Evolutionary conservation across 1,140 invertebrate species (phyloP).

Genomic region (Mylabris phalerata): DNA sequence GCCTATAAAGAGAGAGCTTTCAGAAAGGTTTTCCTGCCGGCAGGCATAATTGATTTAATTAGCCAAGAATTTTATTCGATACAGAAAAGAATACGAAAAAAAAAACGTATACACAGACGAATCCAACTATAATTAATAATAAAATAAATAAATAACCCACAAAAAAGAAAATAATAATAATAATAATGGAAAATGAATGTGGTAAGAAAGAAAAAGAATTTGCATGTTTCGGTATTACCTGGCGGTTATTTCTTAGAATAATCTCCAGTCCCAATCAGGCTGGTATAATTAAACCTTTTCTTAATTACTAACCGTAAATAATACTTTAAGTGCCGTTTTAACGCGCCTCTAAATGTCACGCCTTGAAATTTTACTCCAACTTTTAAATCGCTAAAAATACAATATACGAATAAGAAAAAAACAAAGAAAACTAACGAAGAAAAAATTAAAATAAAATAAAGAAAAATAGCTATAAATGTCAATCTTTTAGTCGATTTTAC

Average conservation of each 20-base stretch:
- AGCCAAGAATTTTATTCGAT: too few species aligned
- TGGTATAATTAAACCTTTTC: conserved; percentile 34
- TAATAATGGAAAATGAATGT: neutral
- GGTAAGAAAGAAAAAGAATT: too few species aligned
- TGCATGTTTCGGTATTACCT: conserved; percentile 1
- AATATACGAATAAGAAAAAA: conserved; percentile 25
- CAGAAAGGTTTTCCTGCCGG: too few species aligned
- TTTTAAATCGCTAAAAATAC: conserved; percentile 26
- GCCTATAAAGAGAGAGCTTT: too few species aligned
- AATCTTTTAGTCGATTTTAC: conserved; percentile 16
- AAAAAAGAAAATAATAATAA: neutral
- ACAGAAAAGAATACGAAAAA: too few species aligned
- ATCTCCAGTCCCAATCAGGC: conserved; percentile 29
- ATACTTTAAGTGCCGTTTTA: conserved; percentile 39
- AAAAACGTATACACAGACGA: too few species aligned
- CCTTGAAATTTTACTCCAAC: conserved; percentile 29
- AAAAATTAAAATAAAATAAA: neutral
- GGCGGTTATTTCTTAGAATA: conserved; percentile 24
- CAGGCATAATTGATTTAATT: too few species aligned
- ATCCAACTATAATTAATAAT: too few species aligned
- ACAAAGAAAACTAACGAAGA: conserved; percentile 16
- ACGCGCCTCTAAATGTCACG: conserved; percentile 39
- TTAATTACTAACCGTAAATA: conserved; percentile 39
- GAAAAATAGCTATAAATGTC: conserved; percentile 31
- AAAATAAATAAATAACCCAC: too few species aligned